phyloP scores from a whole-genome alignment of 2,113 vertebrate species.

The Marcusenius ussheri region DNA sequence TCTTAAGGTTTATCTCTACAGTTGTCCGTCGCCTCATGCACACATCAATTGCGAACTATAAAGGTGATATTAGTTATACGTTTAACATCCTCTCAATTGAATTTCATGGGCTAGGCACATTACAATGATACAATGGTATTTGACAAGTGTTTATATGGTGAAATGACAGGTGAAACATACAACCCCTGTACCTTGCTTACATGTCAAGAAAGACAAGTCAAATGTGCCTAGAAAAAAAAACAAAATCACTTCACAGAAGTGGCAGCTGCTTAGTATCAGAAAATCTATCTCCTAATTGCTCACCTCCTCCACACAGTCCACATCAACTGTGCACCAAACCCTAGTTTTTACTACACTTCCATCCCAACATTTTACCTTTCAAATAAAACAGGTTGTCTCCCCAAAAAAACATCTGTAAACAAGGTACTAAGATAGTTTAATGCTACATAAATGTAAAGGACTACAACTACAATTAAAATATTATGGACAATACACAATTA shows the following conservation, averaged over 20 bases:
- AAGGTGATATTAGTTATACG: background rate
- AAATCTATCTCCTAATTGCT: constrained; percentile 26
- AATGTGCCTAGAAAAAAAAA: constrained; percentile 29
- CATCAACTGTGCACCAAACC: background rate
- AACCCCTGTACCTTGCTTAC: constrained; percentile 60
- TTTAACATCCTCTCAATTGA: constrained; percentile 33
- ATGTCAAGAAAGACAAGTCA: constrained; percentile 38
- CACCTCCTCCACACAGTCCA: background rate
- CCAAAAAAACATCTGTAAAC: constrained; percentile 51
- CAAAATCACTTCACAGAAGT: constrained; percentile 67
- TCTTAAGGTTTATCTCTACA: constrained; percentile 38
- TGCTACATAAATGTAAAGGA: constrained; percentile 40
- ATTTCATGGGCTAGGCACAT: constrained; percentile 34
- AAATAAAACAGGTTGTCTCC: constrained; percentile 39
- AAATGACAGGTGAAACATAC: constrained; percentile 60
- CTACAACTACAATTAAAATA: constrained; percentile 30
- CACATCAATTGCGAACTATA: background rate
- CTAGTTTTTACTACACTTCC: background rate
- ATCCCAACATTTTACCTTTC: constrained; percentile 22
- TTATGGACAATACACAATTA: constrained; percentile 26
- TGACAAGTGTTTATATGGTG: constrained; percentile 53
- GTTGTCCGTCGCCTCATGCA: constrained; percentile 5
- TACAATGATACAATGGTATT: constrained; percentile 27
- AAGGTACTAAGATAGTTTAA: constrained; percentile 44
- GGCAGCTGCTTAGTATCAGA: constrained; percentile 50